Evolutionary conservation across 2,113 vertebrate species (phyloP).

Genomic region (Pygathrix nemaeus): DNA sequence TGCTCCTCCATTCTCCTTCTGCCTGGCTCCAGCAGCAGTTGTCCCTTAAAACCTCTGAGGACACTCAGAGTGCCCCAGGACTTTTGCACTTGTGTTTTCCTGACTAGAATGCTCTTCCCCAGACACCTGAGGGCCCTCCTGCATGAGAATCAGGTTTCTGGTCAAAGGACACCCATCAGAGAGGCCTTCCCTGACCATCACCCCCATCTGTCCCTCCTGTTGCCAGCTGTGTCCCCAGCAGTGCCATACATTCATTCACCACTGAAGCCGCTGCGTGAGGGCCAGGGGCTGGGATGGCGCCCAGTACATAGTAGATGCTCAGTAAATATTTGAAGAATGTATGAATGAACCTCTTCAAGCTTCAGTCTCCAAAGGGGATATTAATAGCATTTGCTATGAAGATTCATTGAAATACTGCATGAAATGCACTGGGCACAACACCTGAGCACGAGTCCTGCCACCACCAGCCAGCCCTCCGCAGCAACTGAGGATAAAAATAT

Average conservation of each 20-base stretch:
- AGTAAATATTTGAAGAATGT: background rate
- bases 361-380: background rate
- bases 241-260: background rate
- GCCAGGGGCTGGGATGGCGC: background rate
- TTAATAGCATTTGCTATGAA: background rate
- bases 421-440: background rate
- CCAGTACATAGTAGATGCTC: background rate
- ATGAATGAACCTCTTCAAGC: background rate
- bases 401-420: background rate
- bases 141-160: background rate
- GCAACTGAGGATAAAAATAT: background rate
- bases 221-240: background rate
- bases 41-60: background rate
- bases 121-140: background rate
- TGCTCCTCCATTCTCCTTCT: background rate
- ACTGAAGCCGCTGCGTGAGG: background rate
- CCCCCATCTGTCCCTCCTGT: background rate
- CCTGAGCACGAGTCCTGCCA: background rate
- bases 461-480: too few relatives aligned
- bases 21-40: background rate
- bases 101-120: background rate
- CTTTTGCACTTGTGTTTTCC: background rate
- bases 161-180: background rate
- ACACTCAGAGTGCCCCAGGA: too few relatives aligned
- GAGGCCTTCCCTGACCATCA: background rate